Evolutionary conservation across 2,888 invertebrate species (phyloP).

Genomic region (Nebria brevicollis): DNA sequence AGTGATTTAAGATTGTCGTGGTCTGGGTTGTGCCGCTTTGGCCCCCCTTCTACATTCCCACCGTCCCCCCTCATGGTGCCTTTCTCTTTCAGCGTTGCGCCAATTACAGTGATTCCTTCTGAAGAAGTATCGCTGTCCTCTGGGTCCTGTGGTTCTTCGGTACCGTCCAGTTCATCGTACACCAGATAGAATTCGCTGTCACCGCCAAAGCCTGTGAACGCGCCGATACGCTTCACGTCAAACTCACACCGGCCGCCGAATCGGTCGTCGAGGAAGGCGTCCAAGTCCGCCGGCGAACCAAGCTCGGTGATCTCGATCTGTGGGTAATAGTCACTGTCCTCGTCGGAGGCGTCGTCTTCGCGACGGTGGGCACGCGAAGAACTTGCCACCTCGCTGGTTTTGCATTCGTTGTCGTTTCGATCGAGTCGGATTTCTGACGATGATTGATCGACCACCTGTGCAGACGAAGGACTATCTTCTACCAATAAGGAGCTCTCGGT

Average conservation of each 20-base stretch:
- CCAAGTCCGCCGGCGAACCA: conserved; percentile 48
- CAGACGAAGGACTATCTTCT: conserved; percentile 38
- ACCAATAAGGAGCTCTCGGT: conserved; percentile 53
- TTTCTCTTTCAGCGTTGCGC: conserved; percentile 52
- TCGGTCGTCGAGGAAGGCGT: conserved; percentile 48
- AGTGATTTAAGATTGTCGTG: conserved; percentile 75
- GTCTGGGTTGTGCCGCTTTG: conserved; percentile 69
- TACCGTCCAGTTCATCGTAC: conserved; percentile 61
- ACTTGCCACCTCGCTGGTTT: conserved; percentile 3
- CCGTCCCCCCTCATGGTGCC: conserved; percentile 66
- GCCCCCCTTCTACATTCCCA: conserved; percentile 62
- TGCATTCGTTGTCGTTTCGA: conserved; percentile 10
- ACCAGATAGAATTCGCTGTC: conserved; percentile 55
- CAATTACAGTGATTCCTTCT: conserved; percentile 27
- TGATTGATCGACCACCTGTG: conserved; percentile 31
- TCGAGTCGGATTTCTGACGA: background rate
- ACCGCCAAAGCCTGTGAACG: conserved; percentile 52
- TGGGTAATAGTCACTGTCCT: conserved; percentile 33
- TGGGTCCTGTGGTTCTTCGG: conserved; percentile 52
- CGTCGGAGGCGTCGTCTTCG: conserved; percentile 37
- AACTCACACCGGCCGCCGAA: conserved; percentile 57
- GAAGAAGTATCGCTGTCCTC: conserved; percentile 16
- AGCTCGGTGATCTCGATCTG: conserved; percentile 49
- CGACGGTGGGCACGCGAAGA: conserved; percentile 33
- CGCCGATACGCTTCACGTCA: conserved; percentile 55